Base-by-base conservation (phyloP, 30 jellyfish, hydroid and myxozoan genomes). In the Nemopilema nomurai region DNA sequence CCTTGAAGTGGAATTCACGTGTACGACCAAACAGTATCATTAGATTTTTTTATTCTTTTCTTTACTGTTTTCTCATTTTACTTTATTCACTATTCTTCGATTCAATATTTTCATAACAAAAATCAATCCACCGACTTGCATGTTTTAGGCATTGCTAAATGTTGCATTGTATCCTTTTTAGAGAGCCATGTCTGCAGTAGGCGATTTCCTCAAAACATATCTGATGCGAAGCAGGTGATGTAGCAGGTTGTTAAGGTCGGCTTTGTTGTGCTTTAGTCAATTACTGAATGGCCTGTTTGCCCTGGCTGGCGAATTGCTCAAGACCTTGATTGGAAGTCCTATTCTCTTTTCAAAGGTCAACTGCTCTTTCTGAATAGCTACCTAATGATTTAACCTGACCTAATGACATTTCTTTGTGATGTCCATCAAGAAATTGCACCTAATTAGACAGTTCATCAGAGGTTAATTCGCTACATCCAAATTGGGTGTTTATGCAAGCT, bases 201-300 rank as follows among this genome's bases (percentile, higher is more conserved):
- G 57, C 57, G 13, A 41, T 71, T 19, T 71, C n/a, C 81, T 29
- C 19, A 27, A 71, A 71, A 9, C 25, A 71, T 17, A 8, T 49
- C 83, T 73, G 83, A 73, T 73, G 69, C 51, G 22, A 1, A 73
- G 69, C 83, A 41, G 70, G 83, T 73, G 19, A 0, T 19, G 51
- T 26, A 33, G 27, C 83, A 30, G 83, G 83, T 73, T 66, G 69
- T 66, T 1, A 24, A 49, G 83, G 83, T 73, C 83, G 33, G 17
- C 69, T 4, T 20, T 33, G 51, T 41, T 41, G 57, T 41, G 57
- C 57, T 13, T 13, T 41, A 41, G 57, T 41, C 57, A 41, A 41
- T 41, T 41, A 41, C 57, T 41, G 57, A 41, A 41, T 41, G 57
- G 57, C 57, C 13, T 41, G 57, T 41, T 41, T 41, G 57, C 57